Percentiles rank a stretch among this genome's conserved stretches.
Conservation (phyloP, 2,113 vertebrate genomes). For the Suricata suricatta region DNA sequence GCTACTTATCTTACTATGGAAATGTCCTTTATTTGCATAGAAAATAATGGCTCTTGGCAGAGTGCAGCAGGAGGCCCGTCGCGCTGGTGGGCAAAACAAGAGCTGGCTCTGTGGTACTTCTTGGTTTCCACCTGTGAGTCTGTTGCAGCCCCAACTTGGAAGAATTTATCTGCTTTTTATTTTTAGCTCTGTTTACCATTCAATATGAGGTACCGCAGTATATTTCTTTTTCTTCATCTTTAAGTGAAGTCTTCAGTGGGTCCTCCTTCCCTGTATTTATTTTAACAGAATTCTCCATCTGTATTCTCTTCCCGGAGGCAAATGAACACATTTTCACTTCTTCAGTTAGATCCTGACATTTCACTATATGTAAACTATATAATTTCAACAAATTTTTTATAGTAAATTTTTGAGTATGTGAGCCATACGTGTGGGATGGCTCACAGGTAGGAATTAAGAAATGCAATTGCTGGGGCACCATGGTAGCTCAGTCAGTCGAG, state of each 20-base stretch:
- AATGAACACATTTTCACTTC: not conserved
- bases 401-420: not conserved
- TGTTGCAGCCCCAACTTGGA: not conserved
- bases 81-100: not conserved
- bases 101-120: not conserved
- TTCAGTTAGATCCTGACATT: not conserved
- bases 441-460: not conserved
- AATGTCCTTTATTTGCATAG: constrained; percentile 7
- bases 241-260: not conserved
- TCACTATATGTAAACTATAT: not conserved
- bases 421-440: not conserved
- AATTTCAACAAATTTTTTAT: not conserved
- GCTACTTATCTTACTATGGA: not conserved
- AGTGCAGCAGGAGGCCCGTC: not conserved
- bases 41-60: not conserved
- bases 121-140: not conserved
- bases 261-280: not conserved
- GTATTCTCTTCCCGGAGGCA: not conserved
- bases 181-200: constrained; percentile 29
- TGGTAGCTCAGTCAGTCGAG: too few relatives aligned
- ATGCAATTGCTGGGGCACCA: not conserved
- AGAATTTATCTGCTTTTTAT: constrained; percentile 11
- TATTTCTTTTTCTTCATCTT: constrained; percentile 21
- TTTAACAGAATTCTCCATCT: not conserved
- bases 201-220: not conserved